Evolutionary conservation across 64 coral and sea anemone genomes (phyloP), one percentile per base, ranked within the genome.

Genomic region (Trachythela sp.): DNA sequence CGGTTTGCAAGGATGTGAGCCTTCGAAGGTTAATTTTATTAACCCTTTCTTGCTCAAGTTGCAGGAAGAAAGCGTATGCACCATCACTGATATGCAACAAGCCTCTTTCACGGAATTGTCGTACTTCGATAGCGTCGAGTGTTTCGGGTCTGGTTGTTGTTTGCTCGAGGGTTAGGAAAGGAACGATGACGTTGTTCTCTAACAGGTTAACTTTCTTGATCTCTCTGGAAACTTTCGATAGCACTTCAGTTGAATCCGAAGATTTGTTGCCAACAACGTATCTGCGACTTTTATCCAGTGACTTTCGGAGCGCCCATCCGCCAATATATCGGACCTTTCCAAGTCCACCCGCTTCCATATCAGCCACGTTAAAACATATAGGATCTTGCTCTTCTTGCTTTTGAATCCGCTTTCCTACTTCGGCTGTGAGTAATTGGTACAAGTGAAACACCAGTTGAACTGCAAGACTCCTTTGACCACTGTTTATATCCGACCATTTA

Each of bases 321-420:
- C 86, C 86, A 68, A 88, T 39, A 20, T 88, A 64, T 41, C 86
- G 56, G 13, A 88, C 36, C 40, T 88, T 88, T 8, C 51, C 86
- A 1, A 10, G 51, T 39, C 86, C 86, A 68, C 37, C 58, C 18
- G 86, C 14, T 38, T 26, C 31, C 86, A 88, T 88, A 32, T 64
- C 36, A 13, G 13, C 34, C 15, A 88, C 58, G 14, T 70, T 59
- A 42, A 88, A 88, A 1, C 26, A 50, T 9, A 86, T 31, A 30
- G 85, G 48, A 17, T 50, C 48, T 33, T 33, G 2, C 48, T 86
- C 85, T 10, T 38, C 43, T 29, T 59, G 54, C 15, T n/a, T 84
- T 32, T 40, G 43, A 17, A 48, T 40, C 37, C 20, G 24, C n/a
- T 20, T 59, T 17, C 54, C 24, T 22, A 59, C 14, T n/a, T 29